Evolutionary conservation across 2,888 invertebrate genomes (phyloP), one percentile per base, ranked within the genome.

Genomic region (Leptopilina drosophilae): DNA sequence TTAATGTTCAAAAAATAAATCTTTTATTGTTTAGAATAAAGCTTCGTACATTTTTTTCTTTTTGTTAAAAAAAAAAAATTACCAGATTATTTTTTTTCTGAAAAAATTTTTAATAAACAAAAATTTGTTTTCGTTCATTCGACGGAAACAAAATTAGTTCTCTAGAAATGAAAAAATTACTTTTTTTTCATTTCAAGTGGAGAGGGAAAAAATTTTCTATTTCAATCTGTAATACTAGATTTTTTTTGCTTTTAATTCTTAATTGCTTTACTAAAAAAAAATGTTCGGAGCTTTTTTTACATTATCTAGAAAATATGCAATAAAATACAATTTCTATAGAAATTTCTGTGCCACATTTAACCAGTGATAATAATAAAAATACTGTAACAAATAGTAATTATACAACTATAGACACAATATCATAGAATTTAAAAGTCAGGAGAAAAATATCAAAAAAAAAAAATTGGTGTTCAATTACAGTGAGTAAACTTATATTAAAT

Each of bases 281-380:
- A 62, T 62, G 62, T 8, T 62, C 46, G 67, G 42, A 49, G 42
- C 42, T 67, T 67, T 33, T 33, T 64, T 26, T 26, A 64, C 4
- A 42, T 42, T 20, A 42, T 20, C 8, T 40, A 42, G 15, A 76
- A 33, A 11, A 76, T 40, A 40, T 64, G 26, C 20, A 33, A 56
- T 40, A 62, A 76, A 64, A 42, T 53, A 76, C 12, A 76, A 59
- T 20, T 62, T 62, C 62, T 20, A 62, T 62, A 62, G 9, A 62
- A 73, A 56, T 73, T 53, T 73, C 76, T 42, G 80, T 82, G 80
- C 81, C 76, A 64, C 40, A 67, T 77, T 78, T 81, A 82, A 83
- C 83, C 75, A 81, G 81, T 82, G 81, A 82, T 76, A 40, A 75
- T n/a, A 66, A 49, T 26, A 11, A 53, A 14, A 53, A 53, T 26